These are phyloP conservation scores for Equus quagga DNA, from an alignment of 2,113 vertebrate genomes.

Conservation along the genomic window DNA sequence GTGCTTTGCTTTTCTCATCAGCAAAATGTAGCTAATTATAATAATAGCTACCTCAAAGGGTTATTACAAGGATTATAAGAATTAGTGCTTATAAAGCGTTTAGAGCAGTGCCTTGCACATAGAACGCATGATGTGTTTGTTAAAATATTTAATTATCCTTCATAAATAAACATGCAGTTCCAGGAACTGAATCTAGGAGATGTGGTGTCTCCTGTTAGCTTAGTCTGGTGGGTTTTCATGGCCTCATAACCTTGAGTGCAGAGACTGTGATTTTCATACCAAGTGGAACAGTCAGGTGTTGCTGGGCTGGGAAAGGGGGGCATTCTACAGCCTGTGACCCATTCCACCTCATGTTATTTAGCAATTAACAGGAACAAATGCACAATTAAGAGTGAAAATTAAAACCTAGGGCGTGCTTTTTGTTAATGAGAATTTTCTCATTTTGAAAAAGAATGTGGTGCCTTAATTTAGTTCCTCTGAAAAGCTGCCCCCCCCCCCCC, in stretches of 20 bases:
- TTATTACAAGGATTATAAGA: not conserved
- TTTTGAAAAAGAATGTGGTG: not conserved
- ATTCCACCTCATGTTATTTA: not conserved
- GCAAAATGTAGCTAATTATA: not conserved
- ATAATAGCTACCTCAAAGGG: not conserved
- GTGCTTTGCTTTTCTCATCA: not conserved
- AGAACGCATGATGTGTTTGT: not conserved
- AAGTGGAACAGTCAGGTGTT: not conserved
- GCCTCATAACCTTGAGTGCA: not conserved
- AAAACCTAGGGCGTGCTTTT: not conserved
- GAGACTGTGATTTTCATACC: not conserved
- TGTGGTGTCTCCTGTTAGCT: not conserved
- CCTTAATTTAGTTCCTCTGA: not conserved
- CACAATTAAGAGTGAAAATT: conserved; percentile 47
- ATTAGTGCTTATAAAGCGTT: not conserved
- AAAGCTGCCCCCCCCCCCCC: not conserved
- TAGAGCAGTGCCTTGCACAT: not conserved
- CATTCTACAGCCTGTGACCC: not conserved
- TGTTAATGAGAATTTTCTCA: not conserved
- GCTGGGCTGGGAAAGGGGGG: not conserved
- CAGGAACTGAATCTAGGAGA: not conserved
- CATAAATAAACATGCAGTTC: not conserved
- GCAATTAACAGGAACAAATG: conserved; percentile 48
- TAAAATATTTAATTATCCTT: conserved; percentile 1
- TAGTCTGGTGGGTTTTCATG: not conserved